Percentiles rank a stretch among this genome's conserved stretches.
phyloP scores from a whole-genome alignment of 2,113 vertebrate species.

The Ophiodon elongatus region DNA sequence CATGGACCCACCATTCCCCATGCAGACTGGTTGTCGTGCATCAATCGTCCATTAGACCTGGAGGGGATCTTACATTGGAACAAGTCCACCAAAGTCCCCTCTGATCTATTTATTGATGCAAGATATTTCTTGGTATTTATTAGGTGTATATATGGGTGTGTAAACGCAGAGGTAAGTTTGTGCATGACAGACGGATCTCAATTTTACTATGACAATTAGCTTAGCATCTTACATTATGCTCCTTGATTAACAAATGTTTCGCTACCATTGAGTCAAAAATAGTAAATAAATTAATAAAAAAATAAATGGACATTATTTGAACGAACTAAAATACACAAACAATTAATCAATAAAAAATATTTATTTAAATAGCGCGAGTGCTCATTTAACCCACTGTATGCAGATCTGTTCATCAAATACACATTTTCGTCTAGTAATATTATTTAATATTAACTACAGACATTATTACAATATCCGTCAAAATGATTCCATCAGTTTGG shows the following conservation, averaged over 20 bases:
- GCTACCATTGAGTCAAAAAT: too few relatives aligned
- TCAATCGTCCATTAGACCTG: too few relatives aligned
- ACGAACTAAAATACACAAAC: neutral
- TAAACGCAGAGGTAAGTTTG: too few relatives aligned
- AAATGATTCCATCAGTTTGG: neutral
- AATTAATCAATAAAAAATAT: neutral
- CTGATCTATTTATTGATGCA: too few relatives aligned
- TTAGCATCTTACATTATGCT: neutral
- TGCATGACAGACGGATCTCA: neutral
- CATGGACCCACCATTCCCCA: too few relatives aligned
- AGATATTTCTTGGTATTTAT: too few relatives aligned
- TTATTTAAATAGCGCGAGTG: neutral
- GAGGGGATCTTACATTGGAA: too few relatives aligned
- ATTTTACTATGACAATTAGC: neutral
- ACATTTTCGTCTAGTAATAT: neutral
- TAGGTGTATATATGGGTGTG: too few relatives aligned
- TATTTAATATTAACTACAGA: neutral
- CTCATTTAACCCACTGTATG: neutral
- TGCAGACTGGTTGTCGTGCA: too few relatives aligned
- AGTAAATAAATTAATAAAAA: neutral
- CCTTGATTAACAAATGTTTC: neutral
- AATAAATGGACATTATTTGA: neutral
- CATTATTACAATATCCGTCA: neutral
- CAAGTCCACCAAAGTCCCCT: too few relatives aligned
- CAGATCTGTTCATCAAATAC: neutral